A percentile compares a stretch with the other conserved stretches of the same genome.
These are phyloP conservation scores for Mercenaria mercenaria DNA, from an alignment of 1,140 invertebrate genomes.

Conservation along the genomic window DNA sequence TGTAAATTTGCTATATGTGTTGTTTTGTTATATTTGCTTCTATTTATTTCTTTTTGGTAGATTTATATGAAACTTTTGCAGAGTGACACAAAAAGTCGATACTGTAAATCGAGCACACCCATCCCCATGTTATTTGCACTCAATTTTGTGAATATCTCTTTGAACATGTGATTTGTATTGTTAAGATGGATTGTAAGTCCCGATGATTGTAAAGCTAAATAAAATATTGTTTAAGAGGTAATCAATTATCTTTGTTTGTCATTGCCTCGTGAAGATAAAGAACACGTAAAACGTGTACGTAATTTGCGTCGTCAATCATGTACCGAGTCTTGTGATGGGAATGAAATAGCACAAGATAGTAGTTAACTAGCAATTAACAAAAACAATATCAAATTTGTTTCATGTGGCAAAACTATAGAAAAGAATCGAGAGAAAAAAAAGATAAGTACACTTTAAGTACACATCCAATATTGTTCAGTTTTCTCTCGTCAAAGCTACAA, in stretches of 20 bases:
- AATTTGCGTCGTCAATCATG: background rate
- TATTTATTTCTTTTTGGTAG: background rate
- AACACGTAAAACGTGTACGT: background rate
- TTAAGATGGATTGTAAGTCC: constrained; percentile 40
- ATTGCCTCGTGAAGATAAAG: constrained; percentile 1
- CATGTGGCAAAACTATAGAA: too few relatives aligned
- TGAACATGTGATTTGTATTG: background rate
- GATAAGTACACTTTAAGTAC: too few relatives aligned
- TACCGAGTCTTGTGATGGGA: too few relatives aligned
- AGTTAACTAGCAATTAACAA: too few relatives aligned
- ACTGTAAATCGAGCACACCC: constrained; percentile 29
- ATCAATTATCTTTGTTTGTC: constrained; percentile 1
- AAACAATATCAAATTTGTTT: too few relatives aligned
- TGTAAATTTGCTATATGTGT: background rate
- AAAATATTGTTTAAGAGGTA: background rate
- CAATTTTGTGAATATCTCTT: constrained; percentile 11
- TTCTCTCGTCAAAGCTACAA: too few relatives aligned
- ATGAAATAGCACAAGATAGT: too few relatives aligned
- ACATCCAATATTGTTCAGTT: too few relatives aligned
- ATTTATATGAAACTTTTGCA: constrained; percentile 6
- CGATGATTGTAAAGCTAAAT: background rate
- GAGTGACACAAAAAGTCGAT: constrained; percentile 47
- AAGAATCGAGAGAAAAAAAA: too few relatives aligned
- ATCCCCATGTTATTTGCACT: background rate
- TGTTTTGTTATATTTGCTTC: background rate